Evolutionary conservation across 2,888 invertebrate species (phyloP), one percentile per base, ranked within the genome.

Genomic region (Apamea crenata): DNA sequence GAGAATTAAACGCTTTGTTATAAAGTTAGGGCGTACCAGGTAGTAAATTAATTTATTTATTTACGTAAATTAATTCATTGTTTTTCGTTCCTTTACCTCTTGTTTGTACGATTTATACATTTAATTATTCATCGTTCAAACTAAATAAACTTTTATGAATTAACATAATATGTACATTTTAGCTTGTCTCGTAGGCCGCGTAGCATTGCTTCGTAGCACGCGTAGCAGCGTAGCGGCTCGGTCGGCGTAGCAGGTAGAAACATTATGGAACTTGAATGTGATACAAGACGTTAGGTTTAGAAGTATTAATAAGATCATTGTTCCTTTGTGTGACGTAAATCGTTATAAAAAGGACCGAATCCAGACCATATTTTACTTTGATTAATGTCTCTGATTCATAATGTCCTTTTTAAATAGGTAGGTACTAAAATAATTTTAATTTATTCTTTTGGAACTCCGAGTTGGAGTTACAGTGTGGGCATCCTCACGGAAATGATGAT

Each of bases 401-500:
- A 47, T 14, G 47, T 0, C 3, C 0, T 29, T 29, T 29, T 68
- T 44, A 44, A 18, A 12, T 14, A 29, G 0, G 21, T 25, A 16
- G 0, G 21, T 25, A 25, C 12, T 29, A 0, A 44, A 47, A 69
- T 69, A 7, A 44, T 61, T 29, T 29, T 0, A 68, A 68, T 40
- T n/a, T 16, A 44, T 16, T 67, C 40, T n/a, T 47, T 47, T 47
- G 12, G 6, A 47, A 29, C 6, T 7, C 1, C 21, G 6, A 59
- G 44, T 40, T 47, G n/a, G n/a, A 56, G n/a, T 47, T 40, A 16
- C 29, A 84, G 36, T 68, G 47, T 5, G 63, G n/a, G 44, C 32
- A 61, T 29, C 25, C 74, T 71, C 40, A 74, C 12, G 68, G 65
- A 74, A 87, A 80, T 84, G 25, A 74, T 72, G 53, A 66, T 21